Evolutionary conservation across 1,140 invertebrate species (phyloP).

Genomic region (Nephila pilipes): DNA sequence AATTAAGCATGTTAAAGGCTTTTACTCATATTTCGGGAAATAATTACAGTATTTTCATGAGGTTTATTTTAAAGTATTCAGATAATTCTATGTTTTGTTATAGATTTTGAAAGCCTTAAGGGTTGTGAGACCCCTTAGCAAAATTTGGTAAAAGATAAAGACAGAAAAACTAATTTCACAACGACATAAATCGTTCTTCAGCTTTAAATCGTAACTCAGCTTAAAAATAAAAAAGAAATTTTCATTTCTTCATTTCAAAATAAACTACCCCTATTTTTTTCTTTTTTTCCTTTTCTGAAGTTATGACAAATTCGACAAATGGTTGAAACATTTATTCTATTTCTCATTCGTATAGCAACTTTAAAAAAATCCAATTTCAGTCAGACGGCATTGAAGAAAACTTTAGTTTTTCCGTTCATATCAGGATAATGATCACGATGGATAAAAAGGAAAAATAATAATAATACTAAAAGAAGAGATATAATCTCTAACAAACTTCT

Average conservation of each 20-base stretch:
- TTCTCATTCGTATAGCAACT: background rate
- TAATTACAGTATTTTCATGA: too few relatives aligned
- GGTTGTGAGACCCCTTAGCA: too few relatives aligned
- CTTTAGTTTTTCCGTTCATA: background rate
- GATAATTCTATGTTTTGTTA: too few relatives aligned
- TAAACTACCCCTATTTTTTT: background rate
- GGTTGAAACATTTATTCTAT: conserved; percentile 25
- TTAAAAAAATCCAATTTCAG: background rate
- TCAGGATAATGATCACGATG: background rate
- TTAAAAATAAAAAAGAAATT: background rate
- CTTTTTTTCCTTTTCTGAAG: background rate
- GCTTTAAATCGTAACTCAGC: background rate
- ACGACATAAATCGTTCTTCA: background rate
- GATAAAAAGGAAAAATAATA: background rate
- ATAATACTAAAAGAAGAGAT: background rate
- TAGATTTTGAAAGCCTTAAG: too few relatives aligned
- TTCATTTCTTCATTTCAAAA: background rate
- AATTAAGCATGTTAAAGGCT: too few relatives aligned
- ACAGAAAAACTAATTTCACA: background rate
- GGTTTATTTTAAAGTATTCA: too few relatives aligned
- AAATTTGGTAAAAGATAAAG: too few relatives aligned
- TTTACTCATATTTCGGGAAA: too few relatives aligned
- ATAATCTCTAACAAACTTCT: conserved; percentile 6
- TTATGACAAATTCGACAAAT: background rate
- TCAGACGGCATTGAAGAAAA: background rate